Conservation (phyloP, 2,888 invertebrate genomes). For the Zygothrica quintamaculata region DNA sequence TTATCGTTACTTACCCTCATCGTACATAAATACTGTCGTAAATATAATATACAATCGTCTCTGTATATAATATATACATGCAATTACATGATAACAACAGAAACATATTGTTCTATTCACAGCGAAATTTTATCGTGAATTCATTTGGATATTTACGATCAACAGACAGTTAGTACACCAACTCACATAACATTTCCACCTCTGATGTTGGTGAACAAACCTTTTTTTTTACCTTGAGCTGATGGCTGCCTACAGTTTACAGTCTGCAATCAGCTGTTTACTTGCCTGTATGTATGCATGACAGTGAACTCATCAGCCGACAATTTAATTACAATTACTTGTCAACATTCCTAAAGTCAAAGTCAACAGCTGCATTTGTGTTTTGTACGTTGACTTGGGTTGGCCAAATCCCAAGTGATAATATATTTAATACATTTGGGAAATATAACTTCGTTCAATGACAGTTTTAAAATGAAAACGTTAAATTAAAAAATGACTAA, state of each 20-base stretch:
- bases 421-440: too few species aligned
- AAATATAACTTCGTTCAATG: too few species aligned
- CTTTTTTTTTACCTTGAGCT: not conserved
- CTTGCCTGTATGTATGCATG: not conserved
- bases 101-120: conserved; percentile 19
- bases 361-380: too few species aligned
- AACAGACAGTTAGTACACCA: too few species aligned
- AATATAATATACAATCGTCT: not conserved
- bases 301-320: not conserved
- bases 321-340: not conserved
- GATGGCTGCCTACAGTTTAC: not conserved
- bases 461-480: too few species aligned
- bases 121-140: conserved; percentile 18
- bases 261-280: not conserved
- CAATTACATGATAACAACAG: conserved; percentile 33
- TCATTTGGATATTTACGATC: not conserved
- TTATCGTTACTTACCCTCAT: conserved; percentile 37
- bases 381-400: too few species aligned
- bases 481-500: too few species aligned
- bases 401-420: too few species aligned
- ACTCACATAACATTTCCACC: too few species aligned
- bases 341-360: not conserved
- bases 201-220: not conserved
- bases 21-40: conserved; percentile 10
- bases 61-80: conserved; percentile 3